Evolutionary conservation across 2,888 invertebrate genomes (phyloP).

Genomic region (Sthenelais limicola): DNA sequence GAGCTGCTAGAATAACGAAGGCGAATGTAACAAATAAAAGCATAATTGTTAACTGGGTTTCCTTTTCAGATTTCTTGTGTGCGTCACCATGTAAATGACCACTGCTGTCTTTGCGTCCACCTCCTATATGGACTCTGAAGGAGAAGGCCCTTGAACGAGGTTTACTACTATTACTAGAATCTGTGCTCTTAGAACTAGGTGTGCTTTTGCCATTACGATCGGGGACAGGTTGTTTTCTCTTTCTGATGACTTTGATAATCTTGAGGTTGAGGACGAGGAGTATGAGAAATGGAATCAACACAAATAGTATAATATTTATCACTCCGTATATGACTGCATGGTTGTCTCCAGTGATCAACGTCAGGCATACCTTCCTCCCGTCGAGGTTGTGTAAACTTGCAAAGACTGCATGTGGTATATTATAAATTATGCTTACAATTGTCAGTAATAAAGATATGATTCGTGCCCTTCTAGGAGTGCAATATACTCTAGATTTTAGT

Average conservation of each 20-base stretch:
- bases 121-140: too few species aligned
- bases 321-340: background rate
- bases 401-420: constrained; percentile 14
- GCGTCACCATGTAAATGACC: background rate
- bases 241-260: constrained; percentile 16
- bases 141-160: too few species aligned
- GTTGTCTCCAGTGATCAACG: background rate
- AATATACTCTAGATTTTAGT: background rate
- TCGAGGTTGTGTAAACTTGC: background rate
- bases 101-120: background rate
- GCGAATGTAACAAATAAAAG: constrained; percentile 21
- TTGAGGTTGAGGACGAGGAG: constrained; percentile 1
- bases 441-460: background rate
- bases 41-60: constrained; percentile 23
- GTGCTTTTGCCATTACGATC: too few species aligned
- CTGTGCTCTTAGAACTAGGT: too few species aligned
- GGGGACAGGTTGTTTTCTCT: background rate
- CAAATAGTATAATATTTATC: constrained; percentile 2
- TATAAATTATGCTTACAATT: background rate
- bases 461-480: constrained; percentile 10
- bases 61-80: background rate
- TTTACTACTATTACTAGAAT: too few species aligned
- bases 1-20: constrained; percentile 11
- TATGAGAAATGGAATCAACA: background rate
- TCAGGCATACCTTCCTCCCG: background rate